Evolutionary conservation across 2,113 vertebrate species (phyloP).

Genomic region (Zosterops hypoxanthus): DNA sequence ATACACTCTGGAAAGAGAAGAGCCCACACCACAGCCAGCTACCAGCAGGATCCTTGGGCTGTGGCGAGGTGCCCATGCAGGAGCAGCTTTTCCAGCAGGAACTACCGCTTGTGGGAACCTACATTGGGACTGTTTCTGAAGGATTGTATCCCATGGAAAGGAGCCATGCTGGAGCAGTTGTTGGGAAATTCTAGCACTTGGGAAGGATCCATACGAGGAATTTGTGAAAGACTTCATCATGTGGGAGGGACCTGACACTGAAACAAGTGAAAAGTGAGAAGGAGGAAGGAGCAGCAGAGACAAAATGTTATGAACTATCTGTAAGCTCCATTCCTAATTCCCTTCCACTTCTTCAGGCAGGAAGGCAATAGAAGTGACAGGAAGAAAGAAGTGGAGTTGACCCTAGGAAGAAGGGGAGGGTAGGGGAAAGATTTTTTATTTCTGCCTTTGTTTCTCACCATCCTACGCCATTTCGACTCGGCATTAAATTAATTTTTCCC

Average conservation of each 20-base stretch:
- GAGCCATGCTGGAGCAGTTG: neutral
- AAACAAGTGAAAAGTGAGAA: neutral
- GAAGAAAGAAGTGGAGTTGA: neutral
- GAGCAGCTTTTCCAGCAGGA: neutral
- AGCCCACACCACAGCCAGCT: fast-evolving
- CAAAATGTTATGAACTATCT: neutral
- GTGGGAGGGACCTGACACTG: neutral
- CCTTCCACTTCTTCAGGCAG: neutral
- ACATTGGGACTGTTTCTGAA: neutral
- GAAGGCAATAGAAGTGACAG: neutral
- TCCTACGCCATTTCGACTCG: neutral
- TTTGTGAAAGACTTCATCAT: neutral
- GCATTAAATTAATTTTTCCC: neutral
- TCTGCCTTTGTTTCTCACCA: neutral
- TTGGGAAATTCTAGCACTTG: neutral
- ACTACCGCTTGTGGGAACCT: fast-evolving
- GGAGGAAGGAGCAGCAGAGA: neutral
- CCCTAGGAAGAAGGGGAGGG: neutral
- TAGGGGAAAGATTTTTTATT: neutral
- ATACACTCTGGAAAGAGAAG: neutral
- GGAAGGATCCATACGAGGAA: neutral
- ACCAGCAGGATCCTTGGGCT: neutral
- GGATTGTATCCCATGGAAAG: neutral
- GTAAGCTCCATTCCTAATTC: neutral
- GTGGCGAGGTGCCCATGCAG: neutral